A percentile compares a stretch with the other conserved stretches of the same genome.
Evolutionary conservation across 2,888 invertebrate species (phyloP).

Genomic region (Polydrusus cervinus): DNA sequence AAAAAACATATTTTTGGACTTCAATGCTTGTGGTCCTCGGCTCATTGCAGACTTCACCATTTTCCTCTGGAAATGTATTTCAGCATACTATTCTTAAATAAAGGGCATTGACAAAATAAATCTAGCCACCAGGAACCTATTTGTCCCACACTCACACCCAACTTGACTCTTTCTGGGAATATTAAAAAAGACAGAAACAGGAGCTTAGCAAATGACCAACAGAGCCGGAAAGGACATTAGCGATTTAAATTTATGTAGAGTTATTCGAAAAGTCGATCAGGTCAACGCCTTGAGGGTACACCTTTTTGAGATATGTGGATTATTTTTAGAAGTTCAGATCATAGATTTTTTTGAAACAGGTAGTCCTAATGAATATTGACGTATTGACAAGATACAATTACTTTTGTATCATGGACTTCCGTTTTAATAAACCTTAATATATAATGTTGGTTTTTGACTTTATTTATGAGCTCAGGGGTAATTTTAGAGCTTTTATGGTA

Average conservation of each 20-base stretch:
- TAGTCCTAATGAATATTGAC: conserved; percentile 4
- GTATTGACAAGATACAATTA: conserved; percentile 14
- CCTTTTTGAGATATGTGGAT: conserved; percentile 50
- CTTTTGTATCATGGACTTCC: conserved; percentile 3
- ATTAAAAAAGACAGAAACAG: conserved; percentile 46
- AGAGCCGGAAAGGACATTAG: conserved; percentile 51
- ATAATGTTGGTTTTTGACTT: neutral
- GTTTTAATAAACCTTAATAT: neutral
- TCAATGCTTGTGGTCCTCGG: no score
- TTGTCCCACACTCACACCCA: no score
- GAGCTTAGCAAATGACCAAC: conserved; percentile 51
- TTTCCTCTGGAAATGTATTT: no score
- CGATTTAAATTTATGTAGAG: conserved; percentile 55
- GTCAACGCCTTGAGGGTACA: conserved; percentile 51
- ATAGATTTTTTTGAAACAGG: conserved; percentile 13
- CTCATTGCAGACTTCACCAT: no score
- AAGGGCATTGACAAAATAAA: no score
- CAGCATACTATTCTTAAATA: no score
- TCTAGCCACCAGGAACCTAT: no score
- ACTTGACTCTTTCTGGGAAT: conserved; percentile 25
- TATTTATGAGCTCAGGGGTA: no score
- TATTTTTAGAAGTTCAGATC: conserved; percentile 45
- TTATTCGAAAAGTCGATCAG: conserved; percentile 55
- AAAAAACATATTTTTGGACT: no score
- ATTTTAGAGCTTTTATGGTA: no score